Conservation (phyloP, 2,888 invertebrate species). For the Eilema sororculum region DNA sequence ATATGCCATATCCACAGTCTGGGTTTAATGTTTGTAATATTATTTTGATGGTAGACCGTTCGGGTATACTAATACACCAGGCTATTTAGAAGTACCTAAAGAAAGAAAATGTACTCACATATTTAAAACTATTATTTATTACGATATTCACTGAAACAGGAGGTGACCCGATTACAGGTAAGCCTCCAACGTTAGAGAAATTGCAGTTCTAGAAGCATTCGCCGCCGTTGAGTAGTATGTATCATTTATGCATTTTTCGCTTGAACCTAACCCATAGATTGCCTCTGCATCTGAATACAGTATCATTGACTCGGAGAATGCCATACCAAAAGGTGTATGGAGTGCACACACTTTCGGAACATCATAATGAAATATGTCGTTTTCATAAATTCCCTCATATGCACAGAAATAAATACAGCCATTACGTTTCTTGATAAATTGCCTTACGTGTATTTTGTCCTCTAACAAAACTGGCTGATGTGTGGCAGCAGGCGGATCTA, state of each 20-base stretch:
- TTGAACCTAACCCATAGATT: constrained; percentile 5
- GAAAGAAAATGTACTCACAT: background rate
- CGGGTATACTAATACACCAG: no score
- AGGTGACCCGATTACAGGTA: background rate
- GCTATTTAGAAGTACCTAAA: background rate
- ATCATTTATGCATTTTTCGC: background rate
- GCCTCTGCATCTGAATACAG: constrained; percentile 9
- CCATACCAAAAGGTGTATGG: constrained; percentile 8
- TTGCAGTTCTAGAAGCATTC: background rate
- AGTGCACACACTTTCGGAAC: background rate
- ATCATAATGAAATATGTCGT: background rate
- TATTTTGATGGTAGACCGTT: no score
- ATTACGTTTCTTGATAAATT: background rate
- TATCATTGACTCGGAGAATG: constrained; percentile 5
- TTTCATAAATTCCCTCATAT: constrained; percentile 13
- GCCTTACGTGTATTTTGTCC: background rate
- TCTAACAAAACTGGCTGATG: background rate
- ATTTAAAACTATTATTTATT: constrained; percentile 6
- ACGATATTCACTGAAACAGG: background rate
- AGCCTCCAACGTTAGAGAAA: background rate
- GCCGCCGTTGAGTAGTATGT: background rate
- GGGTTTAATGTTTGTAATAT: no score
- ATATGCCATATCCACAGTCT: no score
- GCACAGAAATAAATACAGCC: constrained; percentile 5
- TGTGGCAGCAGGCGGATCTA: background rate